Conservation (phyloP, 2,113 vertebrate genomes). For the Grantiella picta region DNA sequence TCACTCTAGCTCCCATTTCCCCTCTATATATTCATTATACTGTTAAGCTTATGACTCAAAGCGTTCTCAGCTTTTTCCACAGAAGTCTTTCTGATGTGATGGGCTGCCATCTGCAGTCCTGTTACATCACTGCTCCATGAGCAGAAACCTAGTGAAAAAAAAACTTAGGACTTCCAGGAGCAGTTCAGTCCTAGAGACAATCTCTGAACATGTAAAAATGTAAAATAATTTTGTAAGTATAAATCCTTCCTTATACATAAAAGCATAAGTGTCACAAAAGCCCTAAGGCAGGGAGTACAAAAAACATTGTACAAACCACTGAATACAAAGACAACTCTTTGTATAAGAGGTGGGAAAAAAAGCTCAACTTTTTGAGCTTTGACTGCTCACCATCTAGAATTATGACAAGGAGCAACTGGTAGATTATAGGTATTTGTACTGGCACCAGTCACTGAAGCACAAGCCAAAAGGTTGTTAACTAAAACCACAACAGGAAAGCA, state of each 20-base stretch:
- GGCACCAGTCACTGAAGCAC: background rate
- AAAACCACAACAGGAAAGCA: conserved; percentile 41
- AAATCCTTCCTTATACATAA: background rate
- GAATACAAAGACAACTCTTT: background rate
- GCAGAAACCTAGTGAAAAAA: background rate
- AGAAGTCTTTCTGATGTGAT: background rate
- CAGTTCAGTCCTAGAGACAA: background rate
- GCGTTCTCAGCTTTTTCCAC: background rate
- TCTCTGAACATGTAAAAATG: background rate
- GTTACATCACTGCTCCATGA: background rate
- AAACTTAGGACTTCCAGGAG: background rate
- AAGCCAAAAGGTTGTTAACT: conserved; percentile 18
- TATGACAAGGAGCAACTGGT: conserved; percentile 7
- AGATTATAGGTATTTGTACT: conserved; percentile 37
- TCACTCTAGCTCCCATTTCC: background rate
- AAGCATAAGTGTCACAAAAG: background rate
- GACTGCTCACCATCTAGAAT: background rate
- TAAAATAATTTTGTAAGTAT: background rate
- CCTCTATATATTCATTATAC: background rate
- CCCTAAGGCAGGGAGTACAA: background rate
- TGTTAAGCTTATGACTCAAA: background rate
- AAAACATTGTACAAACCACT: background rate
- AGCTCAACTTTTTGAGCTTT: background rate
- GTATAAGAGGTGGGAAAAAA: background rate
- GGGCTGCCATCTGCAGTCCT: conserved; percentile 62